These are phyloP conservation scores for Anhinga anhinga DNA, from an alignment of 2,113 vertebrate species.

Conservation along the genomic window DNA sequence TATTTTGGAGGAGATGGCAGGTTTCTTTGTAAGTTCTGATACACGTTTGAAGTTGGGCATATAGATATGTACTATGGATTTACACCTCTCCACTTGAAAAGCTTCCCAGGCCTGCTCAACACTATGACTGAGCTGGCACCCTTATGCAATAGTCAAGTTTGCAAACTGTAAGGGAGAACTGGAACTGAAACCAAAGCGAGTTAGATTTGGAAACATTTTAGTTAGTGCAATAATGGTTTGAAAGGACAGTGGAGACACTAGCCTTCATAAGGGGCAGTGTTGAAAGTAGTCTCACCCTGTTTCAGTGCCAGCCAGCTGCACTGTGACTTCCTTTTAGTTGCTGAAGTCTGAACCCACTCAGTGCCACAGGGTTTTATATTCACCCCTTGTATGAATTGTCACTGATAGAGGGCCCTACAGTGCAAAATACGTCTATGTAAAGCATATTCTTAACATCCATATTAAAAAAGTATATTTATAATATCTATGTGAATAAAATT, in stretches of 20 bases:
- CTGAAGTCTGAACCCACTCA: neutral
- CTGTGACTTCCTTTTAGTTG: neutral
- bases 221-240: neutral
- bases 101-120: neutral
- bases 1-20: neutral
- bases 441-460: neutral
- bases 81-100: neutral
- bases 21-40: neutral
- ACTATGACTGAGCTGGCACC: neutral
- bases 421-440: neutral
- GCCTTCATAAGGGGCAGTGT: neutral
- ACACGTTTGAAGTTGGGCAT: neutral
- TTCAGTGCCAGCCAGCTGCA: neutral
- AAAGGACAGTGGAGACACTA: neutral
- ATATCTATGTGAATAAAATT: neutral
- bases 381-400: neutral
- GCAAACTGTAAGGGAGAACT: neutral
- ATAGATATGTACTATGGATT: neutral
- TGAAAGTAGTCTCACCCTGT: neutral
- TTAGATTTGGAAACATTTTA: neutral
- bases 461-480: neutral
- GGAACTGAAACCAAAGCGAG: neutral
- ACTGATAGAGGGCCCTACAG: neutral
- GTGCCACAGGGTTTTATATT: neutral
- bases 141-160: neutral